Evolutionary conservation across 2,113 vertebrate species (phyloP).

Genomic region (Brachionichthys hirsutus): DNA sequence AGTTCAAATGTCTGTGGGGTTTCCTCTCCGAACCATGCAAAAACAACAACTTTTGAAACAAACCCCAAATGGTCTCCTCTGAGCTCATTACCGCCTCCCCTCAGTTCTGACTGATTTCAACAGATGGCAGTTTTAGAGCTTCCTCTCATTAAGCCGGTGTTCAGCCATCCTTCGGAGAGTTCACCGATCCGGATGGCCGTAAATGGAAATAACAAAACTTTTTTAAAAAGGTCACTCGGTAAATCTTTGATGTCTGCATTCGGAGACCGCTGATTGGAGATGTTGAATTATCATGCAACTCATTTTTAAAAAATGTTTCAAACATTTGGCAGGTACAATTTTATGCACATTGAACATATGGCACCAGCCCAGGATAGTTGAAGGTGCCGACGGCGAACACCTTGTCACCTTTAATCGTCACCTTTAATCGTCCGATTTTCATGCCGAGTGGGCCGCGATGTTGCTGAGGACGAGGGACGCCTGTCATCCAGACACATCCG

Average conservation of each 20-base stretch:
- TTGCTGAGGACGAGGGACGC: too few species aligned
- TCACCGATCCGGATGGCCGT: neutral
- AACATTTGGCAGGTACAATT: too few species aligned
- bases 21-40: too few species aligned
- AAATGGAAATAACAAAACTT: conserved; percentile 13
- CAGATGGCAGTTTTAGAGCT: conserved; percentile 10
- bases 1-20: too few species aligned
- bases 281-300: neutral
- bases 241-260: conserved; percentile 2
- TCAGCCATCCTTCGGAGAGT: neutral
- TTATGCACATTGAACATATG: too few species aligned
- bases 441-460: too few species aligned
- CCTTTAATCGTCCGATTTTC: too few species aligned
- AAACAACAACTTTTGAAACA: too few species aligned
- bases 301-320: too few species aligned
- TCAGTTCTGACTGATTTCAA: neutral
- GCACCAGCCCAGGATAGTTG: neutral
- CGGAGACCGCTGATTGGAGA: neutral
- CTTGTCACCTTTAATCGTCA: too few species aligned
- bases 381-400: conserved; percentile 30
- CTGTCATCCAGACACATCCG: conserved; percentile 38
- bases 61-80: too few species aligned
- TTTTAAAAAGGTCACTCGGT: conserved; percentile 23
- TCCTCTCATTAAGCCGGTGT: conserved; percentile 15
- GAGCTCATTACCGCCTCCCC: neutral